A percentile compares a stretch with the other conserved stretches of the same genome.
Evolutionary conservation across 2,888 invertebrate species (phyloP).

Genomic region (Lacanobia oleracea): DNA sequence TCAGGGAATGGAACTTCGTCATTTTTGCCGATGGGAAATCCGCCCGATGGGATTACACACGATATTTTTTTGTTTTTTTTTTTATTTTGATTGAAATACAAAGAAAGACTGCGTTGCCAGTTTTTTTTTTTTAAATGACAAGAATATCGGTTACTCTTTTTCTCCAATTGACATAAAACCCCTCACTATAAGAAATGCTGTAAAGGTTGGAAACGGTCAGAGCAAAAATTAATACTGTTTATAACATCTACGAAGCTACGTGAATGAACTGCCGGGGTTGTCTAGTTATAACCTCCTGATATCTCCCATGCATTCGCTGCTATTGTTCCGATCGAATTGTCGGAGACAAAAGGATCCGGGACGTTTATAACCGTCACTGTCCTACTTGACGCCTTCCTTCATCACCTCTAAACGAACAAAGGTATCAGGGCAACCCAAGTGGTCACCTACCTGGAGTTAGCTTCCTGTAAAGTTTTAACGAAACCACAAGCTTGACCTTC

Average conservation of each 20-base stretch:
- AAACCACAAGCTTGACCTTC: constrained; percentile 49
- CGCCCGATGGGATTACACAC: not conserved
- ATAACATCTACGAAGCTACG: not conserved
- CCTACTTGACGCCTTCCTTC: constrained; percentile 5
- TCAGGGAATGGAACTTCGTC: not conserved
- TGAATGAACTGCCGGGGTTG: constrained; percentile 18
- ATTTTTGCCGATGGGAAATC: not conserved
- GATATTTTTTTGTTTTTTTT: too few species aligned
- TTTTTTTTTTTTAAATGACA: not conserved
- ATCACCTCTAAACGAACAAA: constrained; percentile 17
- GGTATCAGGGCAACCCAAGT: constrained; percentile 10
- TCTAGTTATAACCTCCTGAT: constrained; percentile 28
- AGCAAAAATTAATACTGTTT: constrained; percentile 26
- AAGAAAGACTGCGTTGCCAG: not conserved
- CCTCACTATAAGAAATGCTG: too few species aligned
- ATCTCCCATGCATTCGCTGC: constrained; percentile 30
- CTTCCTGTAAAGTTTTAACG: constrained; percentile 48
- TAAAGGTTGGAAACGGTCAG: constrained; percentile 10
- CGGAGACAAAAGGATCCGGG: constrained; percentile 27
- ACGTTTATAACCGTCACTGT: constrained; percentile 20
- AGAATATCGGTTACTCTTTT: constrained; percentile 6
- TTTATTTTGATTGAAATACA: too few species aligned
- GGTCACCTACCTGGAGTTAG: constrained; percentile 12
- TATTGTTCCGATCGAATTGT: constrained; percentile 45
- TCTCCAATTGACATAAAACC: not conserved